Evolutionary conservation across 2,888 invertebrate species (phyloP).

Genomic region (Hirudinaria manillensis): DNA sequence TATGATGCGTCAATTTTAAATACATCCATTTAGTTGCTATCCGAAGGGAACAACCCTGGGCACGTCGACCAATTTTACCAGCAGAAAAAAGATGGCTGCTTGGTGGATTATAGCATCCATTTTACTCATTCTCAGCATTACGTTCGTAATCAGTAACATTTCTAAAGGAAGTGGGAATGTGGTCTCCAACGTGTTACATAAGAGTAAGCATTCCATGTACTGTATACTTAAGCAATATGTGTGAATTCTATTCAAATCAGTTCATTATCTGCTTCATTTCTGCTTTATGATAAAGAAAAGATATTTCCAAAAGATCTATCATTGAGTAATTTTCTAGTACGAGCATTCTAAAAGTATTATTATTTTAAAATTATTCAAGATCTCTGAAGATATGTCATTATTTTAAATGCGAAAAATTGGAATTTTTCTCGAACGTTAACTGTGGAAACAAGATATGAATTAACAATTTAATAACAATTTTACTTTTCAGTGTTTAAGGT

Average conservation of each 20-base stretch:
- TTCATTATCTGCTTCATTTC: too few relatives aligned
- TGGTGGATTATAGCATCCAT: not conserved
- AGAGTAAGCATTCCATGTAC: not conserved
- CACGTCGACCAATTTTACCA: not conserved
- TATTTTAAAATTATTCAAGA: too few relatives aligned
- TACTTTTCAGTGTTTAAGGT: conserved; percentile 2
- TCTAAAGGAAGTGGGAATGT: not conserved
- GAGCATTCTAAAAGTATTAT: too few relatives aligned
- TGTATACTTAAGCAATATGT: conserved; percentile 3
- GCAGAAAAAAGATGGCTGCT: not conserved
- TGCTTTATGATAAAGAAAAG: too few relatives aligned
- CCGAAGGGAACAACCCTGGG: conserved; percentile 18
- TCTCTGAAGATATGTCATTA: too few relatives aligned
- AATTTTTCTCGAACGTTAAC: too few relatives aligned
- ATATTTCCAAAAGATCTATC: too few relatives aligned
- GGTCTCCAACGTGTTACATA: not conserved
- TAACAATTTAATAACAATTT: not conserved
- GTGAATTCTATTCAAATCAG: too few relatives aligned
- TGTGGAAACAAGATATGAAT: not conserved
- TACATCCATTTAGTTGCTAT: conserved; percentile 13
- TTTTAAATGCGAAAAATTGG: too few relatives aligned
- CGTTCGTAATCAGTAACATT: not conserved
- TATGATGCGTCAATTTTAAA: too few relatives aligned
- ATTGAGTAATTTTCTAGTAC: too few relatives aligned
- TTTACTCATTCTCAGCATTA: conserved; percentile 7